phyloP scores from a whole-genome alignment of 2,113 vertebrate genomes.

The Mionectes macconnelli region DNA sequence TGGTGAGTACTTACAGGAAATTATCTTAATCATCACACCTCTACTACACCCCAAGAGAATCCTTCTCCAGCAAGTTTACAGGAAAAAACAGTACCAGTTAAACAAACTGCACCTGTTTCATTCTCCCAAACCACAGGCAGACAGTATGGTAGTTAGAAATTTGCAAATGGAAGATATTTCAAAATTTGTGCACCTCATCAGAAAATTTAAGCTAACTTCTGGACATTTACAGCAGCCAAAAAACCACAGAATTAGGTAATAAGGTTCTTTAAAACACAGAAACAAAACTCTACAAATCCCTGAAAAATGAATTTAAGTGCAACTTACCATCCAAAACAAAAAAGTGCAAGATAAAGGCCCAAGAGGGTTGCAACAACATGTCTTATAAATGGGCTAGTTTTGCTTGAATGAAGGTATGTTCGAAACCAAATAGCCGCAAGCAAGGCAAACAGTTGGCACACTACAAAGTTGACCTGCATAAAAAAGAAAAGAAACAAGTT shows the following conservation, averaged over 20 bases:
- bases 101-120: background rate
- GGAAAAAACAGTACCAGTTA: background rate
- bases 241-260: background rate
- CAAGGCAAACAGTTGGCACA: constrained; percentile 95
- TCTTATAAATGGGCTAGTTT: constrained; percentile 93
- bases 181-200: background rate
- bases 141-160: background rate
- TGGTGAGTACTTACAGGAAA: background rate
- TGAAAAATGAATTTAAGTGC: background rate
- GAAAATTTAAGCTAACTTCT: background rate
- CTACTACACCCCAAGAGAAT: background rate
- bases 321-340: constrained; percentile 99
- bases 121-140: background rate
- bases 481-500: constrained; percentile 9
- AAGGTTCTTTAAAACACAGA: background rate
- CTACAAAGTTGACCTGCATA: constrained; percentile 95
- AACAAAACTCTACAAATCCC: background rate
- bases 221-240: background rate
- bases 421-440: constrained; percentile 95
- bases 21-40: background rate
- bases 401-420: constrained; percentile 94
- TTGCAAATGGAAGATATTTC: background rate
- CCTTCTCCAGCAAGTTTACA: background rate
- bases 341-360: constrained; percentile 97
- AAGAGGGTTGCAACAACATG: constrained; percentile 94